Percentiles rank a stretch among this genome's conserved stretches.
These are phyloP conservation scores for Rhopalosiphum padi DNA, from an alignment of 1,140 invertebrate species.

Conservation along the genomic window DNA sequence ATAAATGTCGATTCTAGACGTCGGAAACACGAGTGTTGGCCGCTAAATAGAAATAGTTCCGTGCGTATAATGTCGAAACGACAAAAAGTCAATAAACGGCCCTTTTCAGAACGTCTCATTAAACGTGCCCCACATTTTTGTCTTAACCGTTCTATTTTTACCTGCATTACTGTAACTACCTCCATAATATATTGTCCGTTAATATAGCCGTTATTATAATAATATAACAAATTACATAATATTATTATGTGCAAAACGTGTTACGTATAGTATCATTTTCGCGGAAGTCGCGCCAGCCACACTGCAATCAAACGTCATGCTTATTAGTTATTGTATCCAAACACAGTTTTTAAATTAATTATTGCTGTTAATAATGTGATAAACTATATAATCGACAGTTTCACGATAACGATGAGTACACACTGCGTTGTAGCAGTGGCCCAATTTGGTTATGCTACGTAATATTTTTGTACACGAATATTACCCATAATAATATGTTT, in stretches of 20 bases:
- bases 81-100: conserved; percentile 20
- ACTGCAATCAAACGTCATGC: not conserved
- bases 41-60: not conserved
- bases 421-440: not conserved
- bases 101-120: not conserved
- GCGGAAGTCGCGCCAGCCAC: not conserved
- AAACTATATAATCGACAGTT: not conserved
- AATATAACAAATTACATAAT: not conserved
- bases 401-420: not conserved
- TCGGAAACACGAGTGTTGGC: not conserved
- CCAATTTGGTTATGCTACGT: not conserved
- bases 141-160: not conserved
- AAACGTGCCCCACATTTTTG: conserved; percentile 10
- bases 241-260: not conserved
- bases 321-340: not conserved
- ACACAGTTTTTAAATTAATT: not conserved
- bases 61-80: not conserved
- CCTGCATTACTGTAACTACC: not conserved
- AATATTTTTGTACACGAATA: too few species aligned
- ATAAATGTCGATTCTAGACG: not conserved
- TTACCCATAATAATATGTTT: too few species aligned
- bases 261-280: not conserved
- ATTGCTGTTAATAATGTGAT: not conserved
- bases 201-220: not conserved
- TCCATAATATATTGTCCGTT: not conserved